Evolutionary conservation across 2,888 invertebrate genomes (phyloP).

Genomic region (Ametastegia equiseti): DNA sequence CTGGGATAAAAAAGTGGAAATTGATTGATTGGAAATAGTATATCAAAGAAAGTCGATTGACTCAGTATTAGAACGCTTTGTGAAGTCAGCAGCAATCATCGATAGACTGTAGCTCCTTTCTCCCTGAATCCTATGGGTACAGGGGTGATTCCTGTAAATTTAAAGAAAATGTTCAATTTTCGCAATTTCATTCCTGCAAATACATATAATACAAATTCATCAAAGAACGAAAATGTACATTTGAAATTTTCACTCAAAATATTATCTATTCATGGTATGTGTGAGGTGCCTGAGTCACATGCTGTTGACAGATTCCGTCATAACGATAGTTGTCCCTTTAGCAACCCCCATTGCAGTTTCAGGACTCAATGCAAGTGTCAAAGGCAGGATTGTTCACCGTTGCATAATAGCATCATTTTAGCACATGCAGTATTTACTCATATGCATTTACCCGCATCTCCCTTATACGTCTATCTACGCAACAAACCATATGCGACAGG

Average conservation of each 20-base stretch:
- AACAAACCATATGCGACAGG: neutral
- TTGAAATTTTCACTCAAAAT: neutral
- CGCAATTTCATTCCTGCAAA: neutral
- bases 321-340: neutral
- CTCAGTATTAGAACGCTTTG: neutral
- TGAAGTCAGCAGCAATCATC: neutral
- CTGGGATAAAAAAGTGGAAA: neutral
- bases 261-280: neutral
- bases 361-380: conserved; percentile 43
- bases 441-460: neutral
- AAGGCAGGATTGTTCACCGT: conserved; percentile 39
- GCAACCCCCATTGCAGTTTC: neutral
- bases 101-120: neutral
- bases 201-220: neutral
- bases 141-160: neutral
- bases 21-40: conserved; percentile 19
- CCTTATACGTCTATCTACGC: neutral
- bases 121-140: neutral
- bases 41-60: conserved; percentile 25
- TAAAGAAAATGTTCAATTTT: neutral
- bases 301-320: conserved; percentile 33
- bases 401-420: conserved; percentile 21
- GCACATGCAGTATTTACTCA: neutral
- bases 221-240: neutral
- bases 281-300: conserved; percentile 8